These are phyloP conservation scores for Thamnaconus septentrionalis DNA, from an alignment of 2,113 vertebrate genomes.

Conservation along the genomic window DNA sequence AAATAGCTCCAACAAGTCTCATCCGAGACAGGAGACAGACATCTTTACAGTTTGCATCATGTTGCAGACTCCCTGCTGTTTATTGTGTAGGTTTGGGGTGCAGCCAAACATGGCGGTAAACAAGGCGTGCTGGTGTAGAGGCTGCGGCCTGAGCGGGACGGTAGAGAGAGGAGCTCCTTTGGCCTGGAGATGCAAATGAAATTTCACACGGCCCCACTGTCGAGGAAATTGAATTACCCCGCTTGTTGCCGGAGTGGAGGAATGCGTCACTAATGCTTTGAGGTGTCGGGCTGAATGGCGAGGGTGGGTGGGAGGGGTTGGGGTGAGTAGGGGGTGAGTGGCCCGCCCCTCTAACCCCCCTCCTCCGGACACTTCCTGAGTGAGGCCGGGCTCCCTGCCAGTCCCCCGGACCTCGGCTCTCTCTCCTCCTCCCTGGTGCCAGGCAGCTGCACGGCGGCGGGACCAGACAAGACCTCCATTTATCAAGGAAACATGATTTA, in stretches of 20 bases:
- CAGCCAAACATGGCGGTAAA: slow-evolving; percentile 47
- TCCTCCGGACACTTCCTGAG: slow-evolving; percentile 60
- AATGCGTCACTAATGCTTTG: slow-evolving; percentile 76
- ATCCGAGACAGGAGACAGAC: no score
- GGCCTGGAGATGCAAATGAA: slow-evolving; percentile 54
- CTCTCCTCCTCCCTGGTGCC: slow-evolving; percentile 32
- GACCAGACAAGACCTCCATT: neutral
- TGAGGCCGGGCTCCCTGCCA: slow-evolving; percentile 58
- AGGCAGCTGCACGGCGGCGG: slow-evolving; percentile 59
- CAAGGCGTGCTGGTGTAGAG: slow-evolving; percentile 41
- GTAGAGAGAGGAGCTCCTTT: neutral
- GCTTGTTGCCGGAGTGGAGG: slow-evolving; percentile 64
- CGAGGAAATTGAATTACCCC: slow-evolving; percentile 72
- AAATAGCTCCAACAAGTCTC: no score
- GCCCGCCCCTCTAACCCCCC: slow-evolving; percentile 23
- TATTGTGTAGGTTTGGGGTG: slow-evolving; percentile 11
- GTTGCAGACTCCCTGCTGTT: slow-evolving; percentile 35
- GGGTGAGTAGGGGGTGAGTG: neutral
- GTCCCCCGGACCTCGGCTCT: slow-evolving; percentile 29
- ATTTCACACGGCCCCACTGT: slow-evolving; percentile 68
- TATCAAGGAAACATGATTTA: no score
- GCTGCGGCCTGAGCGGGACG: no score
- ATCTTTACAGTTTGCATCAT: slow-evolving; percentile 18
- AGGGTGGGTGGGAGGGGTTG: neutral
- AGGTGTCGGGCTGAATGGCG: slow-evolving; percentile 66